Base-by-base conservation (phyloP, 2,113 vertebrate genomes). In the Trematomus loennbergii region DNA sequence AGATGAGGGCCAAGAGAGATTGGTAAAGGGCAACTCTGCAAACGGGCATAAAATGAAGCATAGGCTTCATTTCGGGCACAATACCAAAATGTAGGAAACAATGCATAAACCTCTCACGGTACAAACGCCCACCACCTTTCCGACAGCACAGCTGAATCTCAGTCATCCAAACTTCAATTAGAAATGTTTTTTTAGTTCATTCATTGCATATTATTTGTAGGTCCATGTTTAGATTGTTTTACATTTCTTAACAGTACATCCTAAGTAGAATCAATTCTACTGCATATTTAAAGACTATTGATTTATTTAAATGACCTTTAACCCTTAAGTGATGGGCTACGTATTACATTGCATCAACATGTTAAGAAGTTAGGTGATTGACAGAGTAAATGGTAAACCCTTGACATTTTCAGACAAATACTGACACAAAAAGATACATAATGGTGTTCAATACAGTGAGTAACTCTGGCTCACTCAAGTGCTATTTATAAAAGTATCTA, bases 21-120 rank as follows among this genome's bases (percentile, higher is more conserved):
- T 85, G 86, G 83, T 87, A 94, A 94, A 95, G 94, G 93, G 94
- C 93, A 94, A 90, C 75, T 55, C 86, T 82, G 88, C 86, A 92
- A 92, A 93, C 75, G 52, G 85, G 85, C 91, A 88, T 81, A 87
- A 90, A 90, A 93, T 92, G 86, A 93, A 84, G 72, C 78, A 81
- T 84, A 81, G 77, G 80, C 84, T 92, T 91, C 89, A 84, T 84
- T 88, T 92, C 17, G 61, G 86, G 74, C 71, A 82, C 87, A 79
- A 89, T 75, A 65, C 83, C 79, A 72, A 81, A 90, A 89, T 83
- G 36, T 75, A 79, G 69, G 74, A 65, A 84, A 77, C 55, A 70
- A 40, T 40, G 36, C 78, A 89, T 72, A 81, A 89, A 75, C 48
- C 59, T 68, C 66, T 68, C 64, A 65, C 63, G 72, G 84, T 85